Base-by-base conservation (phyloP, 2,113 vertebrate species). In the Natator depressus region DNA sequence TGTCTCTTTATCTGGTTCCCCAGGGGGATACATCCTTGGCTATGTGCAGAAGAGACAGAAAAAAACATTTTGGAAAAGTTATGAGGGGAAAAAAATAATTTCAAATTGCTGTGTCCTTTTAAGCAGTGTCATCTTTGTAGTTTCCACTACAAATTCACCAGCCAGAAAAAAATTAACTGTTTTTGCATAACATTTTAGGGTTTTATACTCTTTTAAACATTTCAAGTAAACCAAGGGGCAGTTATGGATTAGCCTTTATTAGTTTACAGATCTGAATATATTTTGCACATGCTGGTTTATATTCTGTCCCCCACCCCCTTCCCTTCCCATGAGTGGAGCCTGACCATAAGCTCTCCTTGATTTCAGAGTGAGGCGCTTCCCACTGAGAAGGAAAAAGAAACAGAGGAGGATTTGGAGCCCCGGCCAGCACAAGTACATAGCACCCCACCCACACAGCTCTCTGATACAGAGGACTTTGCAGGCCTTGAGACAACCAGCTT, bases 401-500 rank as follows among this genome's bases (percentile, higher is more conserved):
- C 92, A 47, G 96, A 98, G 78, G 98, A 97, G 46, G 95, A 93
- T 8, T 10, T 91, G 49, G 98, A 98, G 72, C 93, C 95, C 3
- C 91, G 80, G 62, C 92, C 95, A 87, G 20, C 97, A 9, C 57
- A 88, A 6, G 97, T 94, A 1, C 98, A 98, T 51, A 94, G 97
- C 72, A 97, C 94, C 47, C 96, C 97, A 5, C 80, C 98, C 85
- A 1, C 93, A 3, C 98, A 99, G 82, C 98, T 99, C 87, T 98
- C 99, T 1, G 99, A 99, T 89, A 98, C 98, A 0, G 99, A 99
- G 49, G 99, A 99, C 88, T 98, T 95, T 5, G 24, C 97, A 4
- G 98, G 98, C 50, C 99, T 99, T 3, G 99, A 99, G 98, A 99
- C 99, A 1, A 98, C 98, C 2, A 98, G 98, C 57, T 97, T 99